A percentile compares a stretch with the other conserved stretches of the same genome.
Evolutionary conservation across 2,113 vertebrate species (phyloP).

Genomic region (Plecturocebus donacophilus): DNA sequence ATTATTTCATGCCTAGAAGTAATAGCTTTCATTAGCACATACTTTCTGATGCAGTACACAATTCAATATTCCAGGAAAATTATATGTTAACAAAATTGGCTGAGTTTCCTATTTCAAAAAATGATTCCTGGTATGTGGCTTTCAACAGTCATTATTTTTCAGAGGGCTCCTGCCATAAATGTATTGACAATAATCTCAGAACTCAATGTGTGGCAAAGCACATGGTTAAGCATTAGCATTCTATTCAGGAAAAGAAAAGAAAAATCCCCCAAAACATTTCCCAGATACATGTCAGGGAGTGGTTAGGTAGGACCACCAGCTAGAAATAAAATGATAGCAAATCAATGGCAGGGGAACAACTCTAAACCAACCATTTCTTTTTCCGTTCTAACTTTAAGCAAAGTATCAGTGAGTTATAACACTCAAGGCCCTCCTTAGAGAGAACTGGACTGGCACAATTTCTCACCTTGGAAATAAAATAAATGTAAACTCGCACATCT

Average conservation of each 20-base stretch:
- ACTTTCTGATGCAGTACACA: conserved; percentile 27
- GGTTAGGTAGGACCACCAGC: background rate
- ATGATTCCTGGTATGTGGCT: background rate
- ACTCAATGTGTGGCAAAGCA: background rate
- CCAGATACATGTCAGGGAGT: background rate
- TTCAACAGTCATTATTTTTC: conserved; percentile 37
- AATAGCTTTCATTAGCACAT: conserved; percentile 53
- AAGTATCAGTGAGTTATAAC: too few species aligned
- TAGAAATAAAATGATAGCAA: background rate
- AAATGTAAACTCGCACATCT: background rate
- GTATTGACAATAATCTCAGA: background rate
- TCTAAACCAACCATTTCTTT: background rate
- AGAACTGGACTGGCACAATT: background rate
- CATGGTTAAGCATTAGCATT: background rate
- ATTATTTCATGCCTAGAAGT: conserved; percentile 50
- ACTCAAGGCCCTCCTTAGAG: background rate
- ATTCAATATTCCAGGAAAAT: conserved; percentile 49
- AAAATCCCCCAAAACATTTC: background rate
- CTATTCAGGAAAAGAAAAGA: background rate
- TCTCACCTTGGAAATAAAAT: background rate
- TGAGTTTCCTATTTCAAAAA: conserved; percentile 24
- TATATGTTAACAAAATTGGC: conserved; percentile 26
- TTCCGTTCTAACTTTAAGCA: background rate
- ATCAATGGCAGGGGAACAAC: background rate
- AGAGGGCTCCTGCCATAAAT: background rate